Evolutionary conservation across 2,113 vertebrate genomes (phyloP).

Genomic region (Pseudopodoces humilis): DNA sequence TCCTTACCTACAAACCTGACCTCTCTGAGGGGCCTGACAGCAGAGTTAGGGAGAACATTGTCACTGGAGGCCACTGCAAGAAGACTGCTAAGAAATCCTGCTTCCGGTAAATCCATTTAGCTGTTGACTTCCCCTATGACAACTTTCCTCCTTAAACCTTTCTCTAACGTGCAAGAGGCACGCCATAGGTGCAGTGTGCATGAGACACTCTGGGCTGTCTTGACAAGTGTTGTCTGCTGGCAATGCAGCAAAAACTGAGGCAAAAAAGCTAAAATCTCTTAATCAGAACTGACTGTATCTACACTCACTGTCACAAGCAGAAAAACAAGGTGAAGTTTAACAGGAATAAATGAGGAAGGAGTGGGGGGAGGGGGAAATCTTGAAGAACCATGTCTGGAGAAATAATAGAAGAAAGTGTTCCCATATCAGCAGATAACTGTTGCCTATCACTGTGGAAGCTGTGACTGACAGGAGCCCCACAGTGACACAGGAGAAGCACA

Average conservation of each 20-base stretch:
- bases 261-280: neutral
- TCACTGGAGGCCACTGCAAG: neutral
- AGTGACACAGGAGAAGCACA: neutral
- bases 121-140: neutral
- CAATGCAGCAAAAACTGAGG: neutral
- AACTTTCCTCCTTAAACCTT: neutral
- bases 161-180: neutral
- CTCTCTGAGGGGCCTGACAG: neutral
- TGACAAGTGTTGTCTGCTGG: neutral
- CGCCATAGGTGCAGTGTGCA: accelerated
- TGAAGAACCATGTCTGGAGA: neutral
- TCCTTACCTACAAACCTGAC: neutral
- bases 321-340: neutral
- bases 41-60: neutral
- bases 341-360: neutral
- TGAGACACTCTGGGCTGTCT: neutral
- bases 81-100: neutral
- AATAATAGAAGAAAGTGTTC: neutral
- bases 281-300: neutral
- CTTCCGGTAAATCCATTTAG: neutral
- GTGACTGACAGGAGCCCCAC: neutral
- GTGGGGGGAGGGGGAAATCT: neutral
- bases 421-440: neutral
- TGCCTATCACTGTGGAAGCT: neutral
- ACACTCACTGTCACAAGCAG: neutral